Conservation (phyloP, 2,888 invertebrate species). For the Nomada ruficornis region DNA sequence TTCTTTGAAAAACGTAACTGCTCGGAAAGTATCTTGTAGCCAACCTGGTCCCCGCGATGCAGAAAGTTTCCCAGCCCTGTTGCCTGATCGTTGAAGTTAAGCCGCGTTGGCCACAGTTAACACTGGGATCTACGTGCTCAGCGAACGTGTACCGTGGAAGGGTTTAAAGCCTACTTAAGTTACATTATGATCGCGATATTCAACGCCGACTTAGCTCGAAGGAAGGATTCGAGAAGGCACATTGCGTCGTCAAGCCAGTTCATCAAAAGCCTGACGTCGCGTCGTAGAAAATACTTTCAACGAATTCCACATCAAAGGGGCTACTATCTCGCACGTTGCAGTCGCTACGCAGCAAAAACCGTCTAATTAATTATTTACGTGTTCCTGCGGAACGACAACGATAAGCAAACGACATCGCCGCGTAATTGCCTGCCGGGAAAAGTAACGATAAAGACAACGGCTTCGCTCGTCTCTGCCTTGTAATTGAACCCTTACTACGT, state of each 20-base stretch:
- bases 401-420: conserved; percentile 31
- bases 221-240: too few species aligned
- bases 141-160: background rate
- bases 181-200: background rate
- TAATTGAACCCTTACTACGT: conserved; percentile 43
- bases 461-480: conserved; percentile 20
- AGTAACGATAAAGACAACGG: conserved; percentile 38
- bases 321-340: background rate
- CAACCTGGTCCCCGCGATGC: background rate
- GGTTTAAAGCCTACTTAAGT: too few species aligned
- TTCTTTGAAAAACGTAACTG: conserved; percentile 4
- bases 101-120: conserved; percentile 12
- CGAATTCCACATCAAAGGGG: conserved; percentile 13
- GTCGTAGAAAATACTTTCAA: background rate
- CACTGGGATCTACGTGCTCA: background rate
- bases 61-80: conserved; percentile 1
- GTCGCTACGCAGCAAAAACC: conserved; percentile 1
- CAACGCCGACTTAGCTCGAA: background rate
- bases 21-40: conserved; percentile 13
- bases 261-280: background rate
- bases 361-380: conserved; percentile 49
- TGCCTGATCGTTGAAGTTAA: conserved; percentile 20
- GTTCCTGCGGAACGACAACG: conserved; percentile 26
- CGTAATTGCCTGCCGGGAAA: conserved; percentile 36
- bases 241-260: conserved; percentile 1